Conservation (phyloP, 2,113 vertebrate species). For the Rostratula benghalensis region DNA sequence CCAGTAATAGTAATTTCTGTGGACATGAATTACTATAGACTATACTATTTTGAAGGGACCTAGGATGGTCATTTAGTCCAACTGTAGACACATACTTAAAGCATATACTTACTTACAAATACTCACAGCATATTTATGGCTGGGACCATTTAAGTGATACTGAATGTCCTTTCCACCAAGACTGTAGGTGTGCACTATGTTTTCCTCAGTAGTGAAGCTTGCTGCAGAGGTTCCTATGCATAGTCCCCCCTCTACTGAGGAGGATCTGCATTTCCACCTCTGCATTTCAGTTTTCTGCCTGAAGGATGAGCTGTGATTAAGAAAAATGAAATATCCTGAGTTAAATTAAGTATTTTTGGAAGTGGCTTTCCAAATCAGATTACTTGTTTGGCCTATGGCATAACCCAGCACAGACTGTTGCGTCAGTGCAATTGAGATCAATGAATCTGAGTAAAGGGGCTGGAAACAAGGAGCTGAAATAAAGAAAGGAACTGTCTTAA, state of each 20-base stretch:
- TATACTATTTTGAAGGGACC: not conserved
- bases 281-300: not conserved
- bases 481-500: not conserved
- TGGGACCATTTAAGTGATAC: not conserved
- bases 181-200: not conserved
- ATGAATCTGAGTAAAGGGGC: not conserved
- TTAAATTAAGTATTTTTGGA: not conserved
- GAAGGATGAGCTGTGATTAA: not conserved
- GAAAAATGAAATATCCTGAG: not conserved
- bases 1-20: not conserved
- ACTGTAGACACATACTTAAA: not conserved
- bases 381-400: not conserved
- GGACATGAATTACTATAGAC: not conserved
- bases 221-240: not conserved
- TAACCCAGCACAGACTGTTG: not conserved
- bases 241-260: rapidly evolving
- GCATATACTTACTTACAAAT: no score
- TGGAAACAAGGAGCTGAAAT: not conserved
- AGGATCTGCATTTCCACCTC: not conserved
- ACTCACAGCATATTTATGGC: no score
- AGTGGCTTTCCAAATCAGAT: not conserved
- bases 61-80: not conserved
- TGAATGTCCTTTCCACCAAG: not conserved
- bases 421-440: not conserved
- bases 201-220: not conserved